Percentiles rank a stretch among this genome's conserved stretches.
Conservation (phyloP, 2,113 vertebrate species). For the Leuciscus idus region DNA sequence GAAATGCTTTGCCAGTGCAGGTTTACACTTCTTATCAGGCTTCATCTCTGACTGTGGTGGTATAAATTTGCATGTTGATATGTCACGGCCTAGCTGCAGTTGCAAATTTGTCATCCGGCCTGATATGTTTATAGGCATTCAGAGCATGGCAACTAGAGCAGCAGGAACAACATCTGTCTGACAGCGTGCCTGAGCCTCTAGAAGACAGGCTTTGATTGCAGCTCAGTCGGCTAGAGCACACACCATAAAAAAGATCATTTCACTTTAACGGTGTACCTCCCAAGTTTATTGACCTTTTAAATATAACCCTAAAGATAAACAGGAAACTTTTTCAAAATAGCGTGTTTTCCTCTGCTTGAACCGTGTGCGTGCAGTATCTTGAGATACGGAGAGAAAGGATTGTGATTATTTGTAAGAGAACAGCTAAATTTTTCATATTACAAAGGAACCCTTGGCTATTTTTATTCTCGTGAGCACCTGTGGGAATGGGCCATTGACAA, state of each 20-base stretch:
- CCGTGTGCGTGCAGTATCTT: not conserved
- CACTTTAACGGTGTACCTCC: constrained; percentile 61
- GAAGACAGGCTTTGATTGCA: not conserved
- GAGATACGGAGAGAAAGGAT: constrained; percentile 7
- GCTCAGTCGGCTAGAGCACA: constrained; percentile 22
- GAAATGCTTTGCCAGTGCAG: constrained; percentile 12
- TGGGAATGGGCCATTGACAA: not conserved
- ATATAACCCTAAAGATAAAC: constrained; percentile 61
- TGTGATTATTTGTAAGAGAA: constrained; percentile 8
- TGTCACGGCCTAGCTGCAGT: constrained; percentile 13
- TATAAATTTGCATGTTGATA: constrained; percentile 26
- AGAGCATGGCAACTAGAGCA: constrained; percentile 44
- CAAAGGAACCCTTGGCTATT: constrained; percentile 28
- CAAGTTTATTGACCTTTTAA: constrained; percentile 58
- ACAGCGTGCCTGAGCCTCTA: constrained; percentile 31
- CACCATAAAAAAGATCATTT: constrained; percentile 52
- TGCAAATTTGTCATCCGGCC: not conserved
- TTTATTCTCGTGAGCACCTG: not conserved
- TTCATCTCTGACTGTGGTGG: not conserved
- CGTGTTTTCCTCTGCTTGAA: constrained; percentile 35
- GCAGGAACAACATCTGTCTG: constrained; percentile 65
- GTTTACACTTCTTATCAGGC: constrained; percentile 15
- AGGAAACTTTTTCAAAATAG: constrained; percentile 56
- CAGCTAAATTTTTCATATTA: not conserved
- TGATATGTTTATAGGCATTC: constrained; percentile 61